Base-by-base conservation (phyloP, 2,888 invertebrate genomes). In the Boloria selene region DNA sequence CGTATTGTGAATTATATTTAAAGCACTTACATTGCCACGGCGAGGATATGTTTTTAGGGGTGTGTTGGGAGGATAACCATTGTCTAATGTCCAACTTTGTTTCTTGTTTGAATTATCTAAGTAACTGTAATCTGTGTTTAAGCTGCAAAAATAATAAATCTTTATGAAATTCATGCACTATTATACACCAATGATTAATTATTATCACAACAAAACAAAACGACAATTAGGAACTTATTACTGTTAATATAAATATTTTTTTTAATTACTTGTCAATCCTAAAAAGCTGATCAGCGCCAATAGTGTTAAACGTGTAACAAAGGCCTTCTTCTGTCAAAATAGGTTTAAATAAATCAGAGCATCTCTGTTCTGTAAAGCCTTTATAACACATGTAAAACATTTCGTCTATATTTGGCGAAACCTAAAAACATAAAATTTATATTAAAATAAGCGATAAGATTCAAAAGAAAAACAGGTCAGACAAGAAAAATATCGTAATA, bases 281-380 rank as follows among this genome's bases (percentile, higher is more conserved):
- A 69, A 94, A 94, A 14, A 95, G 84, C 74, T 95, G 94, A 0
- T 92, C 89, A 10, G 93, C 87, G 55, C 93, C 93, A 61, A 95
- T 79, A 55, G 94, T 94, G 74, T 96, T 96, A 74, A 95, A 95
- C 2, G 95, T 94, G 70, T 94, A 95, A 75, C 96, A 96, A 6
- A 95, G 85, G 0, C 96, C 96, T 79, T 95, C 95, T 73, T 95
- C 95, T 0, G 95, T 95, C 54, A 95, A 73, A 62, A 94, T 93
- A 2, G 94, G 94, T 0, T 88, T 92, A 76, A 95, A 95, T 2
- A 95, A 81, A 13, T 93, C 87, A 0, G 90, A 79, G 75, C 95
- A 95, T 44, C 85, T 85, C 22, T 84, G 77, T 2, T 82, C 81
- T 0, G 84, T 79, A 51, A 89, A 86, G 64, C 88, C 88, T 69